Evolutionary conservation across 2,888 invertebrate species (phyloP).

Genomic region (Lomographa bimaculata): DNA sequence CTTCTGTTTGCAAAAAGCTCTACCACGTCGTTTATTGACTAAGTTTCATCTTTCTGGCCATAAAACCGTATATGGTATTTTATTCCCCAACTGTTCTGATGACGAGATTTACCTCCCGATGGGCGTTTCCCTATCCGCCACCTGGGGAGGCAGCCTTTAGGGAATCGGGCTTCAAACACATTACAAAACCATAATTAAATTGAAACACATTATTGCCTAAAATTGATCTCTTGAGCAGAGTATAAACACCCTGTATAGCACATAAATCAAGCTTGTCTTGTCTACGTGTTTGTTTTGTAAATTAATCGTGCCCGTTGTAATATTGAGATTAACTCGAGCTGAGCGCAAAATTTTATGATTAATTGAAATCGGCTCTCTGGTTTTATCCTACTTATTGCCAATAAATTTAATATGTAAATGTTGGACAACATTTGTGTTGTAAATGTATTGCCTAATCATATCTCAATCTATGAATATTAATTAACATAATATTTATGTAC

Average conservation of each 20-base stretch:
- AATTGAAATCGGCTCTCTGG: conserved; percentile 27
- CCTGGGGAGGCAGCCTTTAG: too few relatives aligned
- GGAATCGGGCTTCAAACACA: too few relatives aligned
- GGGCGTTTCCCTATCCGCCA: too few relatives aligned
- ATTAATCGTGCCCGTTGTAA: conserved; percentile 33
- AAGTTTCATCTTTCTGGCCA: too few relatives aligned
- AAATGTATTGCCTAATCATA: conserved; percentile 19
- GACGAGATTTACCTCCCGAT: too few relatives aligned
- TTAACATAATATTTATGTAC: conserved; percentile 5
- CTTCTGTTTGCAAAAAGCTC: too few relatives aligned
- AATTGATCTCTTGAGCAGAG: conserved; percentile 27
- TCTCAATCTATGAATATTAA: conserved; percentile 19
- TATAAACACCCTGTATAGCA: conserved; percentile 32
- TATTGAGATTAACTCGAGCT: conserved; percentile 33
- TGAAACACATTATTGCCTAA: conserved; percentile 19
- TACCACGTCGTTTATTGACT: too few relatives aligned
- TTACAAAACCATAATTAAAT: conserved; percentile 32
- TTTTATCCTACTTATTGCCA: conserved; percentile 26
- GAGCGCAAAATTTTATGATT: conserved; percentile 31
- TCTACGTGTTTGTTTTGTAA: conserved; percentile 38
- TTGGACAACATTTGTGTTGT: conserved; percentile 19
- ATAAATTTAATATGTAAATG: conserved; percentile 22
- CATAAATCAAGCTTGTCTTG: conserved; percentile 35
- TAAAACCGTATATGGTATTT: too few relatives aligned
- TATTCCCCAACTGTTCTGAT: too few relatives aligned